phyloP scores from a whole-genome alignment of 37 sponge, comb jelly and placozoan genomes.

The Amphimedon queenslandica region DNA sequence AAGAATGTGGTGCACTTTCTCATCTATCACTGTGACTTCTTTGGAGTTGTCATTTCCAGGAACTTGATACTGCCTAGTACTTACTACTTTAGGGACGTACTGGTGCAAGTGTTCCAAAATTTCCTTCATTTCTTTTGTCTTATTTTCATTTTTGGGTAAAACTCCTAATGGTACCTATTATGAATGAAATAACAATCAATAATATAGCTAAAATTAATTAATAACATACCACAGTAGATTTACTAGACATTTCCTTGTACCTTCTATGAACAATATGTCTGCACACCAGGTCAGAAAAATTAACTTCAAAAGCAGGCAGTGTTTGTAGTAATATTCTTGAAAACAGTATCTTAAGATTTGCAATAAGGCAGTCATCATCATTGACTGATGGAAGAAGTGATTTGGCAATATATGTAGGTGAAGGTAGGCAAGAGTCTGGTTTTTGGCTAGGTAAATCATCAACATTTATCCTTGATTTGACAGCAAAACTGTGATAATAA shows the following conservation, averaged over 20 bases:
- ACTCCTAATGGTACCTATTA: slow-evolving; percentile 16
- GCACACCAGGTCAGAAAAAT: too few relatives aligned
- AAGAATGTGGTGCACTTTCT: too few relatives aligned
- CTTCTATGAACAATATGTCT: too few relatives aligned
- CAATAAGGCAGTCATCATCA: not conserved
- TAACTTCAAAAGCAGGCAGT: too few relatives aligned
- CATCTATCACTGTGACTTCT: too few relatives aligned
- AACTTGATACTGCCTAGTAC: too few relatives aligned
- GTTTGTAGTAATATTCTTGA: too few relatives aligned
- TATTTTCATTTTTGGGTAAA: slow-evolving; percentile 14
- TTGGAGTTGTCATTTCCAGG: too few relatives aligned
- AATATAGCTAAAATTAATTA: not conserved
- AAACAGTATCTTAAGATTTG: not conserved
- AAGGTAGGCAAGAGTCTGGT: not conserved
- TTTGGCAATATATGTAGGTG: not conserved
- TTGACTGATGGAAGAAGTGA: not conserved
- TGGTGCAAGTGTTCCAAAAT: not conserved
- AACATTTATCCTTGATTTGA: slow-evolving; percentile 1
- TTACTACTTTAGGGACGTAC: slow-evolving; percentile 28
- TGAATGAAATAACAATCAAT: not conserved
- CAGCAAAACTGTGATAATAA: slow-evolving; percentile 15
- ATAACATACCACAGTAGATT: slow-evolving; percentile 1
- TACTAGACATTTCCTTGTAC: too few relatives aligned
- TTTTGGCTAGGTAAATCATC: not conserved
- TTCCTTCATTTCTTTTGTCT: not conserved